phyloP scores from a whole-genome alignment of 2,888 invertebrate genomes.

The Conus canariensis region DNA sequence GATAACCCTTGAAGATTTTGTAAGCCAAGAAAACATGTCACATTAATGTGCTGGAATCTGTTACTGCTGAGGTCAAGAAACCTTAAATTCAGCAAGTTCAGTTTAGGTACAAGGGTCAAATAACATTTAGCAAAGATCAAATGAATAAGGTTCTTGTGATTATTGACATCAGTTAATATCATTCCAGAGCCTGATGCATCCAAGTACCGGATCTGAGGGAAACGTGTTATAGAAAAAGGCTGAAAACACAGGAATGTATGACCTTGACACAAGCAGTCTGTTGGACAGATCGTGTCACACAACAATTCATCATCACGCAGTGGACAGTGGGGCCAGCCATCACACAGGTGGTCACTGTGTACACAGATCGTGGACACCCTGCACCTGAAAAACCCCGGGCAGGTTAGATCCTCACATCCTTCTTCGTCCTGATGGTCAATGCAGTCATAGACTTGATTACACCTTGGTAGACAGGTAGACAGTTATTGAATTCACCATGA shows the following conservation, averaged over 20 bases:
- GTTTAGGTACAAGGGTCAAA: not conserved
- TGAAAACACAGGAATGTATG: not conserved
- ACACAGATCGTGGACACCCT: not conserved
- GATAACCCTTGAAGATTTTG: not conserved
- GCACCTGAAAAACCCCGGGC: not conserved
- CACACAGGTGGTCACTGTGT: slow-evolving; percentile 16
- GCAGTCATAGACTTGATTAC: slow-evolving; percentile 14
- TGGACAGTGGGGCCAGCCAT: slow-evolving; percentile 28
- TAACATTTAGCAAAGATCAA: not conserved
- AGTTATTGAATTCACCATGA: not conserved
- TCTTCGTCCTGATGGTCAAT: not conserved
- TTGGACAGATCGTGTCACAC: not conserved
- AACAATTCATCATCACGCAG: slow-evolving; percentile 16
- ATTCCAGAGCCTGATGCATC: not conserved
- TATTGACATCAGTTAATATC: not conserved
- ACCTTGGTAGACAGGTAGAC: slow-evolving; percentile 13
- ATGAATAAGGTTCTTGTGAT: not conserved
- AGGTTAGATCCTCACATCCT: not conserved
- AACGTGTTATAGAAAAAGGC: not conserved
- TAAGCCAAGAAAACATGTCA: not conserved
- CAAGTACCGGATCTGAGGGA: not conserved
- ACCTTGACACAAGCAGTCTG: not conserved
- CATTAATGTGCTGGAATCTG: not conserved
- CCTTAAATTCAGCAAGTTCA: not conserved
- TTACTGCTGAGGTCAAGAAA: not conserved